Evolutionary conservation across 2,888 invertebrate species (phyloP).

Genomic region (Lasioglossum leucozonium): DNA sequence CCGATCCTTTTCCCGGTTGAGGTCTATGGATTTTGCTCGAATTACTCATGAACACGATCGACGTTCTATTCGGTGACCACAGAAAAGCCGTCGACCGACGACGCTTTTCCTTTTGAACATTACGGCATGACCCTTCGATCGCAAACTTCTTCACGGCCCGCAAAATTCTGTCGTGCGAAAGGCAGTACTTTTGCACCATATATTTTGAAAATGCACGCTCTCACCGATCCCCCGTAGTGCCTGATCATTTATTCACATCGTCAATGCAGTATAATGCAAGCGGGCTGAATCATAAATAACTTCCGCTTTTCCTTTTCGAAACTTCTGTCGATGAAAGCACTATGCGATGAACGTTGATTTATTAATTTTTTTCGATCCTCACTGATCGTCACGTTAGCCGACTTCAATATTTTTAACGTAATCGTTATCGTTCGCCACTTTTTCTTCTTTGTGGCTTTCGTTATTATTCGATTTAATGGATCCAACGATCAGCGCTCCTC

Average conservation of each 20-base stretch:
- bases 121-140: not conserved
- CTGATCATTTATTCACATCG: conserved; percentile 11
- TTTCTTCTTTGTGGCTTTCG: no score
- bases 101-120: conserved; percentile 9
- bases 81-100: not conserved
- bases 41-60: conserved; percentile 16
- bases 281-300: conserved; percentile 6
- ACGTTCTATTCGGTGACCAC: conserved; percentile 4
- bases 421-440: not conserved
- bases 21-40: conserved; percentile 1
- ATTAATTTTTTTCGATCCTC: not conserved
- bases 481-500: not conserved
- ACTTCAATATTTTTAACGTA: not conserved
- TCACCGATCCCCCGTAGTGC: not conserved
- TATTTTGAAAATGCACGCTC: not conserved
- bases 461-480: not conserved
- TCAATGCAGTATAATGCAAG: conserved; percentile 9
- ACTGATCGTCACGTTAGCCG: not conserved
- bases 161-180: not conserved
- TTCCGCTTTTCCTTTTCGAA: not conserved
- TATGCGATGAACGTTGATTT: not conserved
- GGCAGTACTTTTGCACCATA: not conserved
- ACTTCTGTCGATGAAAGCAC: not conserved
- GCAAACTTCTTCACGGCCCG: conserved; percentile 7
- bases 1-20: not conserved